Percentiles rank a stretch among this genome's conserved stretches.
phyloP scores from a whole-genome alignment of 2,113 vertebrate genomes.

The Stomatorhinus ivindoensis region DNA sequence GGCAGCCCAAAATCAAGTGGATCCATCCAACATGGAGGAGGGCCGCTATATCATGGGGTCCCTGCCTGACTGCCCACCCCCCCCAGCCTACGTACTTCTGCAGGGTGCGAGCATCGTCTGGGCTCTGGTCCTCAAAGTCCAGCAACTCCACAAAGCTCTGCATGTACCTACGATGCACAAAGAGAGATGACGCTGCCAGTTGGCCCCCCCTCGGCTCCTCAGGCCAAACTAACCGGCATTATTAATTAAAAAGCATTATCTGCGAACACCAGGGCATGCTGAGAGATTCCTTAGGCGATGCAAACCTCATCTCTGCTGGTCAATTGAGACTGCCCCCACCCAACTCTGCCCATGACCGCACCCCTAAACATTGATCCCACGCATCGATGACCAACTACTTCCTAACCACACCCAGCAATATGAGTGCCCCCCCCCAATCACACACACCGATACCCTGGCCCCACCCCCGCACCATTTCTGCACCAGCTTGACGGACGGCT shows the following conservation, averaged over 20 bases:
- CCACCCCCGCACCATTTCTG: conserved; percentile 73
- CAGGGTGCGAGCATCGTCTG: conserved; percentile 75
- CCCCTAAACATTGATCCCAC: neutral
- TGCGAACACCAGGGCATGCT: neutral
- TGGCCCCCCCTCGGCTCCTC: neutral
- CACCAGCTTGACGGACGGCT: conserved; percentile 78
- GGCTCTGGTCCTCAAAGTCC: conserved; percentile 81
- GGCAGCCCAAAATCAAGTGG: neutral
- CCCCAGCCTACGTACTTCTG: conserved; percentile 70
- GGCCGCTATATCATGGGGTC: neutral
- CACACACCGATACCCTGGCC: neutral
- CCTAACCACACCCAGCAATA: neutral
- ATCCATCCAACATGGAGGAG: neutral
- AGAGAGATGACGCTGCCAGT: neutral
- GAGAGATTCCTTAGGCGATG: neutral
- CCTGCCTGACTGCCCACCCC: neutral
- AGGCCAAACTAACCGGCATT: neutral
- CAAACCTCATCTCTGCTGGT: neutral
- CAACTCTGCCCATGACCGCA: neutral
- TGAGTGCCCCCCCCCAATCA: neutral
- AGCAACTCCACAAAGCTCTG: conserved; percentile 90
- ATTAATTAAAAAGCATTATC: neutral
- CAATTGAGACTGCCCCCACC: neutral
- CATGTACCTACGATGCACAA: conserved; percentile 73
- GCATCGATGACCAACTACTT: neutral